Evolutionary conservation across 2,797 vertebrate species (phyloP).

Genomic region (Sciurus carolinensis): DNA sequence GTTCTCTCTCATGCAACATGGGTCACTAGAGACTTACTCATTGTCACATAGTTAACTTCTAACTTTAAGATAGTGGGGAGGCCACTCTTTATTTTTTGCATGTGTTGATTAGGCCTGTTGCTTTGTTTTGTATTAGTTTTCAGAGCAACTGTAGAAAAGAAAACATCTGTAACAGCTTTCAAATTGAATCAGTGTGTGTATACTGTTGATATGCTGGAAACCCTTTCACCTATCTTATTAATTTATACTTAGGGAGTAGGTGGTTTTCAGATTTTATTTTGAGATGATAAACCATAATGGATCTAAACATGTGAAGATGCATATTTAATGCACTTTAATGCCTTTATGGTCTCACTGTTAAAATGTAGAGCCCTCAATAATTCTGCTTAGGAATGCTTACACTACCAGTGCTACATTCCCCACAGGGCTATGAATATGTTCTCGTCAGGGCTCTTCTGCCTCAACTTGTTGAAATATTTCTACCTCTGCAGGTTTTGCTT

Average conservation of each 20-base stretch:
- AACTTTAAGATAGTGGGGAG: neutral
- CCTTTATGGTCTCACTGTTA: slow-evolving; percentile 73
- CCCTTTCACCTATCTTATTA: slow-evolving; percentile 60
- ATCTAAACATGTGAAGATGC: slow-evolving; percentile 79
- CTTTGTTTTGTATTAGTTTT: slow-evolving; percentile 62
- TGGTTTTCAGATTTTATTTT: slow-evolving; percentile 78
- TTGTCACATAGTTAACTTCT: neutral
- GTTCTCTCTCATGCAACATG: neutral
- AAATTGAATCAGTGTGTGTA: slow-evolving; percentile 4
- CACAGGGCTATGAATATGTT: slow-evolving; percentile 63
- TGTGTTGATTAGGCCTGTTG: slow-evolving; percentile 44
- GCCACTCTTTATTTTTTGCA: neutral
- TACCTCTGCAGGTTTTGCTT: slow-evolving; percentile 42
- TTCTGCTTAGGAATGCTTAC: slow-evolving; percentile 64
- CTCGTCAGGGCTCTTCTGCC: neutral
- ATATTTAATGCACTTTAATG: slow-evolving; percentile 83
- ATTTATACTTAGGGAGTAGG: slow-evolving; percentile 71
- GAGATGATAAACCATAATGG: slow-evolving; percentile 74
- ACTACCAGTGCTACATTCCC: slow-evolving; percentile 30
- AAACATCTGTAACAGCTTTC: slow-evolving; percentile 31
- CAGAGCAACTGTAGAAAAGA: slow-evolving; percentile 17
- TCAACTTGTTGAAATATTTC: slow-evolving; percentile 64
- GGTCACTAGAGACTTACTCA: neutral
- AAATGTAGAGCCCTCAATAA: slow-evolving; percentile 73
- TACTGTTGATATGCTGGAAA: slow-evolving; percentile 56